Percentiles rank a stretch among this genome's conserved stretches.
Evolutionary conservation across 2,888 invertebrate species (phyloP).

Genomic region (Strigamia crassipes): DNA sequence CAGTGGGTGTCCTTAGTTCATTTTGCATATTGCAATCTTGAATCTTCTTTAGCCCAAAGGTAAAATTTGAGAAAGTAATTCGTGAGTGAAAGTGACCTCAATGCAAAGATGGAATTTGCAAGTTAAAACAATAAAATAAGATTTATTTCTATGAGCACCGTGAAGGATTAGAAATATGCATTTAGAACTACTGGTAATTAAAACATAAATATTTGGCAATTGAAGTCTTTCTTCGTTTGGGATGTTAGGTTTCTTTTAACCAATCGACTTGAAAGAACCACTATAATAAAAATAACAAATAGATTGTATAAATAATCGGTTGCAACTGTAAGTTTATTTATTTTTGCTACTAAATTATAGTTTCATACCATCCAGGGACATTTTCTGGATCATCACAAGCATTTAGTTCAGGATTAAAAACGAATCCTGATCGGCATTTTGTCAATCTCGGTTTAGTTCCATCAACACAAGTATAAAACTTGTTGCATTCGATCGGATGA

Average conservation of each 20-base stretch:
- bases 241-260: neutral
- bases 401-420: slow-evolving; percentile 78
- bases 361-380: slow-evolving; percentile 83
- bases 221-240: neutral
- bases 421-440: slow-evolving; percentile 86
- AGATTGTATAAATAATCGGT: neutral
- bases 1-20: neutral
- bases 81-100: slow-evolving; percentile 25
- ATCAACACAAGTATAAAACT: slow-evolving; percentile 89
- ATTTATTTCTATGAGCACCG: neutral
- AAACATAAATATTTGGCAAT: neutral
- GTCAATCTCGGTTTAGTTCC: slow-evolving; percentile 81
- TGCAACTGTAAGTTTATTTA: neutral
- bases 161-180: neutral
- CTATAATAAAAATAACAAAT: neutral
- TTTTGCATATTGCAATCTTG: neutral
- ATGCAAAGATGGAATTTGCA: neutral
- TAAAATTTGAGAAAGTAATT: neutral
- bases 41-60: neutral
- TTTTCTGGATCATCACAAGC: slow-evolving; percentile 85
- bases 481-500: slow-evolving; percentile 87
- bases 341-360: neutral
- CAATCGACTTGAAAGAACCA: neutral
- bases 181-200: neutral
- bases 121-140: neutral